Conservation (phyloP, 2,888 invertebrate genomes). For the Plebejus argus region DNA sequence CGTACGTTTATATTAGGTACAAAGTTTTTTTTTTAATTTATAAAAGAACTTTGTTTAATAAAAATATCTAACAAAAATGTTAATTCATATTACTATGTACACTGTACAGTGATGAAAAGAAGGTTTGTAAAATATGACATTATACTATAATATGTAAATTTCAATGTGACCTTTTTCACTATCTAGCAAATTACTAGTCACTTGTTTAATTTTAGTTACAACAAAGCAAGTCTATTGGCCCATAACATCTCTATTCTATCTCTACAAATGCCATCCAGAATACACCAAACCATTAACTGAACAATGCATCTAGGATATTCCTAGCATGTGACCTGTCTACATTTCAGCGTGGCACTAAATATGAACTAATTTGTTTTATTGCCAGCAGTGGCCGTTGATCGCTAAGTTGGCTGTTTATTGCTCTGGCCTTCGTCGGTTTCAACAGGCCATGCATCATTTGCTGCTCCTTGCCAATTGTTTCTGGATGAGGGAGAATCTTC, state of each 20-base stretch:
- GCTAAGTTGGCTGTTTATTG: constrained; percentile 42
- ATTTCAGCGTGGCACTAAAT: constrained; percentile 23
- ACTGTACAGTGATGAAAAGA: too few species aligned
- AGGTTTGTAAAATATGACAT: too few species aligned
- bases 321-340: constrained; percentile 4
- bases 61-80: too few species aligned
- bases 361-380: constrained; percentile 38
- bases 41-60: too few species aligned
- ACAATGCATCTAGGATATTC: background rate
- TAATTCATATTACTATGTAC: too few species aligned
- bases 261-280: background rate
- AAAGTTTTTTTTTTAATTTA: too few species aligned
- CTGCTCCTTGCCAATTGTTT: constrained; percentile 43
- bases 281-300: background rate
- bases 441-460: constrained; percentile 42
- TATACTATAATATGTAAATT: too few species aligned
- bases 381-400: constrained; percentile 36
- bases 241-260: background rate
- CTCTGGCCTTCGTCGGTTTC: constrained; percentile 41
- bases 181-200: too few species aligned
- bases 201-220: too few species aligned
- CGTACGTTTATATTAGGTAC: too few species aligned
- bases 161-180: too few species aligned
- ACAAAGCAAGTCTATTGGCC: background rate
- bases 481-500: constrained; percentile 6